A percentile compares a stretch with the other conserved stretches of the same genome.
phyloP scores from a whole-genome alignment of 2,113 vertebrate genomes.

The Columbina picui region DNA sequence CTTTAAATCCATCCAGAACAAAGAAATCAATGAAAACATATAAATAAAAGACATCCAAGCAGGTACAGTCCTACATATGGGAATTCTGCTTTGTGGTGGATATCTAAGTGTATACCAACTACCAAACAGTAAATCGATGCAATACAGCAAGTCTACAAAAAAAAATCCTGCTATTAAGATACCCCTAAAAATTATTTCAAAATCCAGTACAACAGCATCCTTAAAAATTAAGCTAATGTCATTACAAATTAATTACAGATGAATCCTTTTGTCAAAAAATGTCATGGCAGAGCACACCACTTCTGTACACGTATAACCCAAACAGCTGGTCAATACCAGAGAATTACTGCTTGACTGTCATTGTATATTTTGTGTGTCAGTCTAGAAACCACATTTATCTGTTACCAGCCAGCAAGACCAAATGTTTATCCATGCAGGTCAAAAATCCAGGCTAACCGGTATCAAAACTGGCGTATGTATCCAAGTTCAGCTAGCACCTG shows the following conservation, averaged over 20 bases:
- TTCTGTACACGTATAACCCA: neutral
- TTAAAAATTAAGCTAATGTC: neutral
- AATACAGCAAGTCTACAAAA: neutral
- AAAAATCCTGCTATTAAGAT: neutral
- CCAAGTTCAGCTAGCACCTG: neutral
- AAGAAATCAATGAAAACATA: neutral
- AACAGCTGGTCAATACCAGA: neutral
- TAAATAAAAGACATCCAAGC: neutral
- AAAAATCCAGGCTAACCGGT: neutral
- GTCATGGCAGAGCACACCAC: neutral
- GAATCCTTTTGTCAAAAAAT: neutral
- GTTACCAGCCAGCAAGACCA: neutral
- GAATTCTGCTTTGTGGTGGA: neutral
- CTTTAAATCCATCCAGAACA: constrained; percentile 3
- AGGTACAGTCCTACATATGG: neutral
- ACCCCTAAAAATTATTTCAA: neutral
- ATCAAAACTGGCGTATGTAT: neutral
- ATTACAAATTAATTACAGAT: neutral
- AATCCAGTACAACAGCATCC: neutral
- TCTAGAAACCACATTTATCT: neutral
- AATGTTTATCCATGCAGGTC: neutral
- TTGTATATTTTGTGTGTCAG: neutral
- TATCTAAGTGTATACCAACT: neutral
- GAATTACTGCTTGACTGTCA: neutral
- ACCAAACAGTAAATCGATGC: neutral